Base-by-base conservation (phyloP, 2,113 vertebrate genomes). In the Melanotaenia duboulayi region DNA sequence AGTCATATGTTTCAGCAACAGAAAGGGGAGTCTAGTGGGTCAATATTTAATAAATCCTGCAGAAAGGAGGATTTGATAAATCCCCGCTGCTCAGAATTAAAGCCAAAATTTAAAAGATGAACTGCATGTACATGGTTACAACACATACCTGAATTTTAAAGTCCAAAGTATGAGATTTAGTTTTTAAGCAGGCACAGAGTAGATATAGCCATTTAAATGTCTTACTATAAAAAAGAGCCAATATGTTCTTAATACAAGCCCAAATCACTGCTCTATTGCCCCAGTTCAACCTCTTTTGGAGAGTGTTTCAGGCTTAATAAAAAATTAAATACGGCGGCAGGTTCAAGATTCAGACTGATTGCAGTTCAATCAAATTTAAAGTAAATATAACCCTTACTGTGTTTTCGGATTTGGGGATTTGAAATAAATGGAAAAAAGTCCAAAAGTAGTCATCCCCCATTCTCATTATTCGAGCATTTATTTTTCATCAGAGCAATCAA, bases 401-500 rank as follows among this genome's bases (percentile, higher is more conserved):
- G 40, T 35, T 35, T 35, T 35, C 32, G 1, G 8, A 35, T 48
- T 48, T 2, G 4, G 10, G 2, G 40, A 16, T 42, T 14, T 42
- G 40, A 42, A 14, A 42, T 35, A 35, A 35, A 35, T 35, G 32
- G 12, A 13, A 42, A 42, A 42, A 42, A 42, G 32, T 35, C 32
- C 8, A 8, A 9, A 35, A 35, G 4, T 35, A 35, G 5, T 35
- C 32, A 35, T 35, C 32, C 5, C 32, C 5, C 32, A 5, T 35
- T 35, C 32, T 7, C 32, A 35, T 35, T 35, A 35, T 5, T 9
- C 40, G 16, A 48, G 44, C 44, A 19, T 48, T 2, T 46, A 16
- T 35, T n/a, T 35, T 24, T 9, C 35, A 24, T 44, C 59, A 46
- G 24, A 64, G 28, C 46, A 35, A 35, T 64, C 46, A 64, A 62